Conservation (phyloP, 2,888 invertebrate species). For the Drosophila heteroneura region DNA sequence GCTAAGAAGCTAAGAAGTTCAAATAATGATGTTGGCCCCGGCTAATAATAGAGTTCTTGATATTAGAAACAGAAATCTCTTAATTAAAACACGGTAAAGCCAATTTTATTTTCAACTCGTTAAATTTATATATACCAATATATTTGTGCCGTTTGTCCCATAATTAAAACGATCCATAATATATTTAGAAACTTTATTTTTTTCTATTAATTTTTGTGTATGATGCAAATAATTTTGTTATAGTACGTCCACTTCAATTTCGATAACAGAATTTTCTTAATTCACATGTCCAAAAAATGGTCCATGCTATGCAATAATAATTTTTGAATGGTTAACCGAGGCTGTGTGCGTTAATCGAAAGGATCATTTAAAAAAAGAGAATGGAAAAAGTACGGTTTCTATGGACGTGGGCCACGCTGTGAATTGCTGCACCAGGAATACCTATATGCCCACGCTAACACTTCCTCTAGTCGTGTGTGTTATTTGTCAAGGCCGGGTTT, state of each 20-base stretch:
- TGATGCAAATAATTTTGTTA: constrained; percentile 54
- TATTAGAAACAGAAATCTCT: background rate
- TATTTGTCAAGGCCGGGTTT: constrained; percentile 22
- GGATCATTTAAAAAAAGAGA: constrained; percentile 9
- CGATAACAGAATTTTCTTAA: constrained; percentile 36
- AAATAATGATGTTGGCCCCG: background rate
- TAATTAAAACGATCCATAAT: background rate
- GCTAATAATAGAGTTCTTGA: background rate
- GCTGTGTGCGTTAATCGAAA: constrained; percentile 42
- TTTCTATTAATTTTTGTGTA: constrained; percentile 22
- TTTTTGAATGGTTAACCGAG: constrained; percentile 10
- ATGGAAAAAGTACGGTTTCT: constrained; percentile 50
- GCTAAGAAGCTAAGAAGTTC: background rate
- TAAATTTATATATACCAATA: background rate
- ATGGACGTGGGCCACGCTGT: constrained; percentile 54
- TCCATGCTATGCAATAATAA: constrained; percentile 26
- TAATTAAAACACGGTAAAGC: background rate
- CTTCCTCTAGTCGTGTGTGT: constrained; percentile 43
- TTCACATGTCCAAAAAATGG: constrained; percentile 3
- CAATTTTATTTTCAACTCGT: background rate
- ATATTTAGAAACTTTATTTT: constrained; percentile 2
- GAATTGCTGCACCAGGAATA: constrained; percentile 32
- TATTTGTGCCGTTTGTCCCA: background rate
- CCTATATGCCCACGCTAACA: constrained; percentile 53
- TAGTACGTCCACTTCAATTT: constrained; percentile 40